phyloP scores from a whole-genome alignment of 2,113 vertebrate species.

The Ia io region DNA sequence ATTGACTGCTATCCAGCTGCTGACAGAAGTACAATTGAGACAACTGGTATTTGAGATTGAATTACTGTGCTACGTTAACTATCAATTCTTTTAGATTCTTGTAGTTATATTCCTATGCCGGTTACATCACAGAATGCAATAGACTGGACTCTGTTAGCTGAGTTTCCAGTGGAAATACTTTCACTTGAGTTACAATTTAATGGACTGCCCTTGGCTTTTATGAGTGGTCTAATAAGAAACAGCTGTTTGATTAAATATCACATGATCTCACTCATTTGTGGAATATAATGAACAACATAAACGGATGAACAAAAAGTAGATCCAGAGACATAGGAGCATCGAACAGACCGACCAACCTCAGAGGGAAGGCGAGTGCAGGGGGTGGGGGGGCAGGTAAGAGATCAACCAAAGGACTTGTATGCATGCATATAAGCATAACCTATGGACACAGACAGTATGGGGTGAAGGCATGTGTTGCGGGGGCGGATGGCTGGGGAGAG shows the following conservation, averaged over 20 bases:
- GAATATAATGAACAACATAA: no score
- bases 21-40: not conserved
- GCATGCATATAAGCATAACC: no score
- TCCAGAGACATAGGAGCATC: no score
- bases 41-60: not conserved
- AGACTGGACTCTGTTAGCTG: not conserved
- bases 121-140: not conserved
- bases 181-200: constrained; percentile 9
- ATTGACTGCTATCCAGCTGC: not conserved
- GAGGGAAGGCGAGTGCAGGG: no score
- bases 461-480: no score
- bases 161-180: not conserved
- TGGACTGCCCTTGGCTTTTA: not conserved
- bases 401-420: no score
- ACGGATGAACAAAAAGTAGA: no score
- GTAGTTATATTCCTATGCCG: not conserved
- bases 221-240: not conserved
- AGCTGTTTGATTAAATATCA: not conserved
- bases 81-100: not conserved
- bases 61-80: not conserved
- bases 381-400: no score
- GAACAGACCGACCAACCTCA: no score
- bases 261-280: no score
- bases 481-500: no score
- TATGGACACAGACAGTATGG: no score